These are phyloP conservation scores for Pediacus dermestoides DNA, from an alignment of 2,888 invertebrate species.

Conservation along the genomic window DNA sequence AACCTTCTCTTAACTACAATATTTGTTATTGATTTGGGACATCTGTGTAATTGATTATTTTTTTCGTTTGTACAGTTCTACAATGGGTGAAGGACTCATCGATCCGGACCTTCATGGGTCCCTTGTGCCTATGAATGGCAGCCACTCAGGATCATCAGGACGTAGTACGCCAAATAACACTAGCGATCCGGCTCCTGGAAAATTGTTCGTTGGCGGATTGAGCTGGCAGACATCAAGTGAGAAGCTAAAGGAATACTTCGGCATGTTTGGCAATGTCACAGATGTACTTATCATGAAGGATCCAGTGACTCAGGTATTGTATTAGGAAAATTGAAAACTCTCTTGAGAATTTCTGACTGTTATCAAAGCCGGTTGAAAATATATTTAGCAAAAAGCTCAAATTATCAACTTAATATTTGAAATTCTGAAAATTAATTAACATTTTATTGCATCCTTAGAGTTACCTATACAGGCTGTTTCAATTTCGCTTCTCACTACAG, in stretches of 20 bases:
- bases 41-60: too few relatives aligned
- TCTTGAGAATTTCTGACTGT: slow-evolving; percentile 2
- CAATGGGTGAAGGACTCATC: slow-evolving; percentile 54
- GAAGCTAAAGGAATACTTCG: slow-evolving; percentile 88
- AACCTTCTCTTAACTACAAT: too few relatives aligned
- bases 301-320: slow-evolving; percentile 87
- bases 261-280: slow-evolving; percentile 87
- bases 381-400: neutral
- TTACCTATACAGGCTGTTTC: too few relatives aligned
- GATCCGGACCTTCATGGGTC: slow-evolving; percentile 50
- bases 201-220: slow-evolving; percentile 86
- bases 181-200: slow-evolving; percentile 73
- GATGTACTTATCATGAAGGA: slow-evolving; percentile 94
- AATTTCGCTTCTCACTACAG: too few relatives aligned
- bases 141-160: slow-evolving; percentile 66
- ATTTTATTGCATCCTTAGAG: slow-evolving; percentile 20
- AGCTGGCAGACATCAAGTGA: slow-evolving; percentile 93
- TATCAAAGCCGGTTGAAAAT: too few relatives aligned
- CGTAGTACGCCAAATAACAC: slow-evolving; percentile 68
- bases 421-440: neutral
- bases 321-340: slow-evolving; percentile 29
- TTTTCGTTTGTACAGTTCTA: too few relatives aligned
- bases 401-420: slow-evolving; percentile 1
- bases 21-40: too few relatives aligned
- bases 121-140: slow-evolving; percentile 47